Evolutionary conservation across 2,888 invertebrate genomes (phyloP).

Genomic region (Cephus rjabovi): DNA sequence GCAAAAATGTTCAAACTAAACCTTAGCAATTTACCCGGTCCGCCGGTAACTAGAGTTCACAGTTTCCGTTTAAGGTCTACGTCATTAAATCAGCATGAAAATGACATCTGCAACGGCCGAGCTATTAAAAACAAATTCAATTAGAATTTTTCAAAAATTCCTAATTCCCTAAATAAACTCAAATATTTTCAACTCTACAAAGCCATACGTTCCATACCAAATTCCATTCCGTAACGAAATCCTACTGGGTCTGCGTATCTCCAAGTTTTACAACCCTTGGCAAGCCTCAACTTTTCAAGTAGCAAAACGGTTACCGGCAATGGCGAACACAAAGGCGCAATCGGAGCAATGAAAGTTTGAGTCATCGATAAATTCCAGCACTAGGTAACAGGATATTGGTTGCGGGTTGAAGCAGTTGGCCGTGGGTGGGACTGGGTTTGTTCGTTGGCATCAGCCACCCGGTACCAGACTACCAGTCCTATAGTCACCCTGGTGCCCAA

Average conservation of each 20-base stretch:
- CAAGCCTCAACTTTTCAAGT: background rate
- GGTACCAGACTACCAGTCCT: background rate
- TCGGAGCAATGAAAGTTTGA: conserved; percentile 13
- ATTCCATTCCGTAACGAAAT: background rate
- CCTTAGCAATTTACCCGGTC: background rate
- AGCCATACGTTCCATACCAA: background rate
- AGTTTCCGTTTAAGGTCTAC: background rate
- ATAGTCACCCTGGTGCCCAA: background rate
- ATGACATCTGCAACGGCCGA: background rate
- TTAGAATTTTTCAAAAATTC: background rate
- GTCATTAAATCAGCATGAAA: background rate
- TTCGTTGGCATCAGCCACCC: conserved; percentile 16
- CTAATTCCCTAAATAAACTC: background rate
- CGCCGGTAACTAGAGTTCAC: background rate
- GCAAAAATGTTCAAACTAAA: conserved; percentile 8
- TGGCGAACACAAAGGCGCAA: background rate
- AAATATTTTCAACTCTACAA: background rate
- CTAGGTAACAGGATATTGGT: conserved; percentile 52
- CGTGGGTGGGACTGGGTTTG: conserved; percentile 25
- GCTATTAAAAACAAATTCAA: background rate
- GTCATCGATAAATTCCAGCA: conserved; percentile 48
- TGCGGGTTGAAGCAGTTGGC: conserved; percentile 52
- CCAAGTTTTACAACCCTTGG: background rate
- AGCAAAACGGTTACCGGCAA: background rate
- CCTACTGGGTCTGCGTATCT: background rate